These are phyloP conservation scores for Jacana jacana DNA, from an alignment of 2,113 vertebrate species.

Conservation along the genomic window DNA sequence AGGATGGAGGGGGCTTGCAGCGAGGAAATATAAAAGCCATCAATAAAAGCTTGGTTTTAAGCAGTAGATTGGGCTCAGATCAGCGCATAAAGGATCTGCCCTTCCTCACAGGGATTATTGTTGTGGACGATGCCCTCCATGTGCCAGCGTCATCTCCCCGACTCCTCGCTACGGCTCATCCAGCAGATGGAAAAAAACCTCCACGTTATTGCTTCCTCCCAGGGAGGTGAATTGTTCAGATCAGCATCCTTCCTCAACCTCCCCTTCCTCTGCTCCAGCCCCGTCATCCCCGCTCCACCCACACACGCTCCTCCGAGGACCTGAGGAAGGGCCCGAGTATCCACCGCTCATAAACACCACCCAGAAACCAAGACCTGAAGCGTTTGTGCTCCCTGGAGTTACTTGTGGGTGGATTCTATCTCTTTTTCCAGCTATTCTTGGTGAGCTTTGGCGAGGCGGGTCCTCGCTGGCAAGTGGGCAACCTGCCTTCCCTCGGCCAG, in stretches of 20 bases:
- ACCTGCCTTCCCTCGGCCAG: background rate
- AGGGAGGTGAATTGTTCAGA: background rate
- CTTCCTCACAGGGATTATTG: background rate
- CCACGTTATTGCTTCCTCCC: background rate
- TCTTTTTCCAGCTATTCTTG: background rate
- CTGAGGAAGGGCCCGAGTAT: background rate
- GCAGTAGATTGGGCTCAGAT: background rate
- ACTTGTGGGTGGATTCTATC: background rate
- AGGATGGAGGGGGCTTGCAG: background rate
- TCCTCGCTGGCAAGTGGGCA: background rate
- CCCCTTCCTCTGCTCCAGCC: background rate
- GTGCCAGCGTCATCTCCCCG: rapidly evolving
- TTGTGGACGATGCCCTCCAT: background rate
- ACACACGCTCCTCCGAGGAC: background rate
- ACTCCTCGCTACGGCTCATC: background rate
- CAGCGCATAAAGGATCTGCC: background rate
- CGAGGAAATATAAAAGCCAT: background rate
- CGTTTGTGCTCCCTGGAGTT: background rate
- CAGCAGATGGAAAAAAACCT: background rate
- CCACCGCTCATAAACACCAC: background rate
- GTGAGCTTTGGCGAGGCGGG: background rate
- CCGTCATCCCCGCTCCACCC: background rate
- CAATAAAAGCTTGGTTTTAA: background rate
- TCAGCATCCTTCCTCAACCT: background rate
- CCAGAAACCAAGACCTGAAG: background rate